Base-by-base conservation (phyloP, 2,797 vertebrate genomes). In the Coregonus suidteri region DNA sequence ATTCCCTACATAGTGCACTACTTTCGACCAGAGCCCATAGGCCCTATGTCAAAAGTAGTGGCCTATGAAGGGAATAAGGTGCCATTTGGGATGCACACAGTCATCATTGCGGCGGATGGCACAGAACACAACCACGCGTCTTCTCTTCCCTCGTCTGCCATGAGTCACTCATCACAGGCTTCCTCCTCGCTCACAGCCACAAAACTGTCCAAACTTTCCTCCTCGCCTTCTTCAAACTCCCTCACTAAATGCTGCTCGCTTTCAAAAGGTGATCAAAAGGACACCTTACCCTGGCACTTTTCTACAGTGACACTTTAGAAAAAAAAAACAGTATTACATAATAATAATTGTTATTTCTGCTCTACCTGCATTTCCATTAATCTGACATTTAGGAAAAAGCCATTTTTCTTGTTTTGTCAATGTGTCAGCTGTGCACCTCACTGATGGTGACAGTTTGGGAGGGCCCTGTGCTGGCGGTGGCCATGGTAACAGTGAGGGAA, bases 401-500 rank as follows among this genome's bases (percentile, higher is more conserved):
- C 81, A 67, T 80, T 81, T 87, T 81, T 81, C 41, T 47, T 47
- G 41, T 47, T 47, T 47, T 47, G 85, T 89, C 86, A 80, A 72
- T 75, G 51, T 51, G 9, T 80, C 77, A 87, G 86, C 83, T 86
- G 87, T 78, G 84, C 83, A 83, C 86, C 85, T 86, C 80, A 79
- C 80, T 16, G 66, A 81, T 80, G 16, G 79, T 77, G 86, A 85
- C 86, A 85, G 84, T 86, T 89, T 91, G 88, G 81, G 81, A 79
- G 80, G 87, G 82, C 79, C 75, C 82, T 79, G 79, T 81, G 86
- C 83, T 88, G 92, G 59, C 87, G 84, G 93, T 94, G 91, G 88
- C 93, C 94, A 94, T 94, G 94, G 93, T 86, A 95, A 94, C 93
- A 16, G 74, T 88, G 85, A 88, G 79, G 77, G 84, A 87, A 91